Base-by-base conservation (phyloP, 2,797 vertebrate species). In the Rhinoraja longicauda region DNA sequence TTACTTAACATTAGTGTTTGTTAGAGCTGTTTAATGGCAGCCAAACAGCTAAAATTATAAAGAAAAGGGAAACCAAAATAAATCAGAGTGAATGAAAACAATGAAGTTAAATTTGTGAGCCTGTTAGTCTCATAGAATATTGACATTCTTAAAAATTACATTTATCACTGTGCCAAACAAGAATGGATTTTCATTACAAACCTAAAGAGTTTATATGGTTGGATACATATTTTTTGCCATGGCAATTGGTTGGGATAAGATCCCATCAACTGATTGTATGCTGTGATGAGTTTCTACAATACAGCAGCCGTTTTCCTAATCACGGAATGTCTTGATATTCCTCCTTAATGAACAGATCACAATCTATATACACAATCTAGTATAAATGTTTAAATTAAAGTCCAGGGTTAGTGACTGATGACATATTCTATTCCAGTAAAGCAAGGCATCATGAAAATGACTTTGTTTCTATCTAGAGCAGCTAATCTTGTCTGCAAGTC, bases 281-380 rank as follows among this genome's bases (percentile, higher is more conserved):
- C 90, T 75, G 90, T 75, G 90, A 92, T 92, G 70, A 92, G 29
- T 92, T 92, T 92, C 90, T 95, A 97, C 97, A 97, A 97, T 98
- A 99, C 98, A 99, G 98, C 98, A 98, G 98, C 98, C 97, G 96
- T 96, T 98, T 97, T 97, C 98, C 98, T 98, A 98, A 96, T 97
- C 96, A 96, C 98, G 98, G 98, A 99, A 99, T 99, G 98, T 99
- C 97, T 98, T 97, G 97, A 97, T 98, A 98, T 96, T 96, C 96
- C 95, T 95, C 84, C 81, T 97, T 96, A 97, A 95, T 97, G 98
- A 98, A 96, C 97, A 97, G 96, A 97, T 96, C 96, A 97, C 96
- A 96, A 96, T 95, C 96, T 98, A 98, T 98, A 98, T 97, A 98
- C 97, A 98, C 96, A 96, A 99, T 98, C 97, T 97, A 98, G 98